Percentiles rank a stretch among this genome's conserved stretches.
Conservation (phyloP, 1,140 invertebrate genomes). For the Microplitis demolitor region DNA sequence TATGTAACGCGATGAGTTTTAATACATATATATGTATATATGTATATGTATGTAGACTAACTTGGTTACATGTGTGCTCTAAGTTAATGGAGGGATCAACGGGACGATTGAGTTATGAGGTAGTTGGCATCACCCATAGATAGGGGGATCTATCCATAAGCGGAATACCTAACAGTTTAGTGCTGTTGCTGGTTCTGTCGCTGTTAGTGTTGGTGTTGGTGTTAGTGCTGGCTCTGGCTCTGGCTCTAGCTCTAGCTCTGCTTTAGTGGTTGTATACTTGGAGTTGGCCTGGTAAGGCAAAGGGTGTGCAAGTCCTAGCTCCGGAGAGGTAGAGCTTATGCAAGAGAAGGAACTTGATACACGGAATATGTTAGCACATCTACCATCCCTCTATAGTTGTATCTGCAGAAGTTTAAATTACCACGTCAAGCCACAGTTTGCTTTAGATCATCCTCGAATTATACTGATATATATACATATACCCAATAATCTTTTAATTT, state of each 20-base stretch:
- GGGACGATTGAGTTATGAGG: slow-evolving; percentile 31
- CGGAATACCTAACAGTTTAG: slow-evolving; percentile 23
- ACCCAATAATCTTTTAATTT: too few species aligned
- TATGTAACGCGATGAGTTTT: slow-evolving; percentile 27
- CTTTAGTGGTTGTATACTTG: background rate
- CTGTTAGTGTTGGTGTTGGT: background rate
- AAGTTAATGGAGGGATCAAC: slow-evolving; percentile 38
- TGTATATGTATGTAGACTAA: slow-evolving; percentile 21
- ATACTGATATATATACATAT: too few species aligned
- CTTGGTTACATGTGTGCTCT: slow-evolving; percentile 33
- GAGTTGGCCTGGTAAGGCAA: background rate
- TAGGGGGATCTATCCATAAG: slow-evolving; percentile 24
- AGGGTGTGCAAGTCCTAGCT: too few species aligned
- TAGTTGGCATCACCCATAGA: slow-evolving; percentile 30
- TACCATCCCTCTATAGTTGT: background rate
- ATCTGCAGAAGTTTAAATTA: slow-evolving; percentile 10
- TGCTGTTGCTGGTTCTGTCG: slow-evolving; percentile 6
- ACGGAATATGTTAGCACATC: slow-evolving; percentile 22
- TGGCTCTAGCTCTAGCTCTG: too few species aligned
- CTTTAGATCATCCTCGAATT: too few species aligned
- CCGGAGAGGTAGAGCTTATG: background rate
- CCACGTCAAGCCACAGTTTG: background rate
- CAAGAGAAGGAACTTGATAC: slow-evolving; percentile 7
- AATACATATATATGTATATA: background rate
- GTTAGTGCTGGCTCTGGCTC: background rate